These are phyloP conservation scores for Cliona cf. orientalis DNA, from an alignment of 37 sponge, comb jelly and placozoan species.

Conservation along the genomic window DNA sequence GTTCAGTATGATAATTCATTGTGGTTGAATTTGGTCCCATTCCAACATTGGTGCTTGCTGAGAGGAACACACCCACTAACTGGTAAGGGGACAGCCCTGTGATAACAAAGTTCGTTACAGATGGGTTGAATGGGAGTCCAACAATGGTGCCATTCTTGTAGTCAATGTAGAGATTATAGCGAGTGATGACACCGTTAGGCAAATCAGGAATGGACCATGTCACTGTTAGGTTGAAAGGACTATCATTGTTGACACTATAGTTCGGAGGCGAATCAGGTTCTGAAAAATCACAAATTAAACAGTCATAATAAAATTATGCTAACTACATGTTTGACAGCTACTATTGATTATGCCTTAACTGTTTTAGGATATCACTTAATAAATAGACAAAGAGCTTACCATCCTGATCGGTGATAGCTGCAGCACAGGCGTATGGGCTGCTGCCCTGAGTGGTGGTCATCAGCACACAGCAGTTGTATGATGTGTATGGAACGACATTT, in stretches of 20 bases:
- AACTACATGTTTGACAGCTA: neutral
- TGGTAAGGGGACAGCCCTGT: neutral
- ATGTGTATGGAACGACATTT: neutral
- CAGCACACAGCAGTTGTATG: neutral
- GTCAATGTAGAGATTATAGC: slow-evolving; percentile 2
- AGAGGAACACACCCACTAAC: neutral
- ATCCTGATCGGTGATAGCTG: neutral
- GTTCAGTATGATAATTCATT: neutral
- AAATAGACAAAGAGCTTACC: neutral
- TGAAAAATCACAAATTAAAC: neutral
- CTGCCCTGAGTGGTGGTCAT: neutral
- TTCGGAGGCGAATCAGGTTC: neutral
- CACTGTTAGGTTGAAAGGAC: neutral
- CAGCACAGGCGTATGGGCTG: neutral
- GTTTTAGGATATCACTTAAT: neutral
- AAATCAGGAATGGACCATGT: neutral
- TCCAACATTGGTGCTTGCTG: neutral
- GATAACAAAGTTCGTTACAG: neutral
- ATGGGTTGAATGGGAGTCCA: neutral
- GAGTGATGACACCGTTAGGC: neutral
- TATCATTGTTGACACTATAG: neutral
- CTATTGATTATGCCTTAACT: neutral
- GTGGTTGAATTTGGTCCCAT: neutral
- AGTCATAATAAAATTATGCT: neutral
- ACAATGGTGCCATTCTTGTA: neutral